Evolutionary conservation across 2,797 vertebrate species (phyloP).

Genomic region (Rousettus madagascariensis): DNA sequence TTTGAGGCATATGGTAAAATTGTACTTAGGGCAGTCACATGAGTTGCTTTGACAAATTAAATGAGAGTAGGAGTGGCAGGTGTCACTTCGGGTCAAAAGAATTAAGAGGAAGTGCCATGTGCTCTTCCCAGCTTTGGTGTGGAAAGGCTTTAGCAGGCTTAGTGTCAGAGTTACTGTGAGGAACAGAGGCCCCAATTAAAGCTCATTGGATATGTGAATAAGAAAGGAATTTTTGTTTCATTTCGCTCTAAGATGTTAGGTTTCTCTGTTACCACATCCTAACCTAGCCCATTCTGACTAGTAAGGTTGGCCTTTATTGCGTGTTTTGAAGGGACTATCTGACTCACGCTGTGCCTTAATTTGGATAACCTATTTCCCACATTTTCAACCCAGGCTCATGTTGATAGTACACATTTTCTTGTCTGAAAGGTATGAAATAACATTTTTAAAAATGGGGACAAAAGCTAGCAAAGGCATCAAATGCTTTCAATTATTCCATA

Average conservation of each 20-base stretch:
- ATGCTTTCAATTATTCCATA: not conserved
- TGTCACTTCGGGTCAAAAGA: not conserved
- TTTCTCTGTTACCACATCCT: not conserved
- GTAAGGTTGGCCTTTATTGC: not conserved
- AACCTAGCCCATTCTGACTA: not conserved
- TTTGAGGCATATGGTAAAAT: not conserved
- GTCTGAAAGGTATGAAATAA: not conserved
- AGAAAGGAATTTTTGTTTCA: not conserved
- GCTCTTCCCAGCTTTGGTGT: not conserved
- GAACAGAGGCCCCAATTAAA: not conserved
- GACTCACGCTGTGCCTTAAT: not conserved
- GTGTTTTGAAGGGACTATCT: not conserved
- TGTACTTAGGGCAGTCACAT: not conserved
- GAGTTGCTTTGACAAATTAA: not conserved
- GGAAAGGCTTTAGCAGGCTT: not conserved
- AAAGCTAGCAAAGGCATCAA: not conserved
- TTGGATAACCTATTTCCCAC: not conserved
- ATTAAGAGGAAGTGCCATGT: not conserved
- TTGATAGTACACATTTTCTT: not conserved
- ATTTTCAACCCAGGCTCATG: not conserved
- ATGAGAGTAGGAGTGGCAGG: not conserved
- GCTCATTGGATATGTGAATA: not conserved
- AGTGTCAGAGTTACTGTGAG: fast-evolving
- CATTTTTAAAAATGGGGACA: not conserved
- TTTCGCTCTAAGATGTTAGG: not conserved